A percentile compares a stretch with the other conserved stretches of the same genome.
Evolutionary conservation across 2,113 vertebrate species (phyloP).

Genomic region (Hippocampus comes): DNA sequence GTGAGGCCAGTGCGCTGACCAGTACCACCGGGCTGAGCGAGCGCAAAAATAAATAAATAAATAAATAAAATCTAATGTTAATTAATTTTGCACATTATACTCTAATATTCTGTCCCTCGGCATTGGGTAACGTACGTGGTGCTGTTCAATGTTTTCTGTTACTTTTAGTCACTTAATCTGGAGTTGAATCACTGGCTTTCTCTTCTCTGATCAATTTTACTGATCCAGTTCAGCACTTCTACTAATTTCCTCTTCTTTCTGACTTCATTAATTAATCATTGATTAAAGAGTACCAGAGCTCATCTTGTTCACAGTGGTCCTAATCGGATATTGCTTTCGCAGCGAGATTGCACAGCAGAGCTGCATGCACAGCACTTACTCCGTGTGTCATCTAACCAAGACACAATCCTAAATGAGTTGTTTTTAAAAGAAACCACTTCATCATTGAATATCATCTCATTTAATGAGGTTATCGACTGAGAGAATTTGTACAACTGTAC

Average conservation of each 20-base stretch:
- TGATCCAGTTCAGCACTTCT: constrained; percentile 1
- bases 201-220: constrained; percentile 2
- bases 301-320: constrained; percentile 6
- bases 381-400: not conserved
- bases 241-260: not conserved
- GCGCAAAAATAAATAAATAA: too few relatives aligned
- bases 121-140: not conserved
- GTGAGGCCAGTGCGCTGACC: too few relatives aligned
- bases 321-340: not conserved
- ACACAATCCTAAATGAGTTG: not conserved
- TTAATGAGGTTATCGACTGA: not conserved
- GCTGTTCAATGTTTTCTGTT: not conserved
- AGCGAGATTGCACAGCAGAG: not conserved
- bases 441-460: not conserved
- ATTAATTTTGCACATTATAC: not conserved
- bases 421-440: not conserved
- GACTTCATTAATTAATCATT: constrained; percentile 15
- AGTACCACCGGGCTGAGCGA: too few relatives aligned
- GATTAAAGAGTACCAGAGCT: constrained; percentile 9
- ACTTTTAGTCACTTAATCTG: not conserved
- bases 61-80: not conserved
- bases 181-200: not conserved
- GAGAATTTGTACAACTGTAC: not conserved
- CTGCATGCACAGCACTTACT: not conserved
- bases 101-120: not conserved